Conservation (phyloP, 2,113 vertebrate species). For the Macquaria australasica region DNA sequence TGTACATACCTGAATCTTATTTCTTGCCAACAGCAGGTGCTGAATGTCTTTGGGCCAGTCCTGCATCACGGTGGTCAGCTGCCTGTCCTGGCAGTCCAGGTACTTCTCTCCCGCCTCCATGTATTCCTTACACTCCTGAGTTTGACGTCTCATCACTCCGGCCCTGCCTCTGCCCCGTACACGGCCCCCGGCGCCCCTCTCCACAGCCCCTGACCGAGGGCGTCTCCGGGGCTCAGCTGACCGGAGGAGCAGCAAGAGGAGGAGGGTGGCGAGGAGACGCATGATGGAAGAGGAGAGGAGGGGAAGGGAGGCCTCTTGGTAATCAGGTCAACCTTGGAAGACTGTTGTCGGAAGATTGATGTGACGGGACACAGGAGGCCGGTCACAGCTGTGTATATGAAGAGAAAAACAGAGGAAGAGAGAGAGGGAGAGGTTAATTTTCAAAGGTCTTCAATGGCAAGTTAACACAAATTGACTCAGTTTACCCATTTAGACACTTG, state of each 20-base stretch:
- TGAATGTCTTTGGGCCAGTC: constrained; percentile 92
- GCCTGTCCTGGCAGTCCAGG: constrained; percentile 94
- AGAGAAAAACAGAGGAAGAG: constrained; percentile 14
- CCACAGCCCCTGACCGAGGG: constrained; percentile 50
- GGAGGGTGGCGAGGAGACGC: constrained; percentile 84
- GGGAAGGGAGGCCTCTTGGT: constrained; percentile 62
- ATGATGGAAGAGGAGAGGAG: constrained; percentile 85
- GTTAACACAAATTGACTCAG: background rate
- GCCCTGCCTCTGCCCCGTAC: constrained; percentile 77
- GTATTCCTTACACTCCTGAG: constrained; percentile 89
- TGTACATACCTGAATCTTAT: constrained; percentile 85
- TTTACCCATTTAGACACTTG: background rate
- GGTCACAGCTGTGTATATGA: constrained; percentile 81
- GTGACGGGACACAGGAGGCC: constrained; percentile 69
- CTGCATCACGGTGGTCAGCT: constrained; percentile 86
- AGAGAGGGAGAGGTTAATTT: constrained; percentile 19
- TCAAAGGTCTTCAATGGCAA: background rate
- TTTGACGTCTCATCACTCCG: constrained; percentile 86
- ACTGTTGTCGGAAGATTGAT: constrained; percentile 33
- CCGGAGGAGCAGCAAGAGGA: constrained; percentile 87
- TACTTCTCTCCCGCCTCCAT: constrained; percentile 91
- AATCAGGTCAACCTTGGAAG: constrained; percentile 71
- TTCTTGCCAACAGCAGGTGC: constrained; percentile 94
- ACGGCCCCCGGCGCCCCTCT: constrained; percentile 48
- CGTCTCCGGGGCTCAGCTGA: constrained; percentile 82